Evolutionary conservation across 1,140 invertebrate species (phyloP).

Genomic region (Pseudomyrmex flavicornis): DNA sequence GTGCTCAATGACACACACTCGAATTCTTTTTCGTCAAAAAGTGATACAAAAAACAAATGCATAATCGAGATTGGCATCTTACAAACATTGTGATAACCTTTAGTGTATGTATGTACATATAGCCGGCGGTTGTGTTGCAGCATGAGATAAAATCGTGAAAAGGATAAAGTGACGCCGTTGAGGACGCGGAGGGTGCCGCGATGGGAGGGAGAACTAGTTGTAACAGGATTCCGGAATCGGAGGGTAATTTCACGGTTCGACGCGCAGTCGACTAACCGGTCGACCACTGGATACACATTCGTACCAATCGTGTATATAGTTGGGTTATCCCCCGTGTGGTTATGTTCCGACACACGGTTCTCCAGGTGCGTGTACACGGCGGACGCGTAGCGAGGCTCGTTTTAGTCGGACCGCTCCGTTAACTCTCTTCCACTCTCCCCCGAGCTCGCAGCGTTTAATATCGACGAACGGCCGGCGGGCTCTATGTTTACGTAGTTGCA

Average conservation of each 20-base stretch:
- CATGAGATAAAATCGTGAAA: slow-evolving; percentile 45
- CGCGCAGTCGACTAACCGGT: slow-evolving; percentile 79
- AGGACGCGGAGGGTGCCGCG: slow-evolving; percentile 47
- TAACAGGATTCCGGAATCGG: slow-evolving; percentile 65
- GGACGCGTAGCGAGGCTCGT: slow-evolving; percentile 8
- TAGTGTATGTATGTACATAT: background rate
- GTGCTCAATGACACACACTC: too few relatives aligned
- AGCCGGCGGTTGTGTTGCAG: background rate
- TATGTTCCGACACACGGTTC: background rate
- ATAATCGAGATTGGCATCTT: too few relatives aligned
- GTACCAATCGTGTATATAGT: slow-evolving; percentile 49
- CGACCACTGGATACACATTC: slow-evolving; percentile 67
- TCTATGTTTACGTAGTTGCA: slow-evolving; percentile 29
- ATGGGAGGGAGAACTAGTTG: slow-evolving; percentile 60
- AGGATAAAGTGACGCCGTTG: slow-evolving; percentile 4
- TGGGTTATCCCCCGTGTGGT: slow-evolving; percentile 22
- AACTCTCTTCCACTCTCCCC: background rate
- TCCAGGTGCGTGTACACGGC: slow-evolving; percentile 32
- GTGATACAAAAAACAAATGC: too few relatives aligned
- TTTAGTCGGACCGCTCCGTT: slow-evolving; percentile 5
- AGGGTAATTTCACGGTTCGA: slow-evolving; percentile 76
- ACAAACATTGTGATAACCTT: background rate
- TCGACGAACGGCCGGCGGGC: slow-evolving; percentile 2
- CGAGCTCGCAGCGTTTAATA: slow-evolving; percentile 29
- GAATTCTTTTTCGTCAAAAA: background rate